These are phyloP conservation scores for Myrmecophaga tridactyla DNA, from an alignment of 2,113 vertebrate species.

Conservation along the genomic window DNA sequence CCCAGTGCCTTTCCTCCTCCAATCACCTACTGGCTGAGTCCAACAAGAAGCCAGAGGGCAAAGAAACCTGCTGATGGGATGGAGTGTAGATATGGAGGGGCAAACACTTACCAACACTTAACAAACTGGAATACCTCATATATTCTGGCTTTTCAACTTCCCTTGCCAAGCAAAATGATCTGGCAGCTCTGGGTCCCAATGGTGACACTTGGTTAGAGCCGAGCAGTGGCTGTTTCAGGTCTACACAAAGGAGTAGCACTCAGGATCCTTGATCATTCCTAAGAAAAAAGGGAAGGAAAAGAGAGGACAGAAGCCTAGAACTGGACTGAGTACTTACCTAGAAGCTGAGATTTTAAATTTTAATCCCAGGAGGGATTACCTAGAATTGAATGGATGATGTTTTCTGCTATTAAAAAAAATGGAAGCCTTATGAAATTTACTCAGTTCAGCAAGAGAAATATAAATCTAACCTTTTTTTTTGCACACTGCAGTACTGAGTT, in stretches of 20 bases:
- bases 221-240: not conserved
- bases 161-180: not conserved
- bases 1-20: not conserved
- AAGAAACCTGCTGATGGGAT: not conserved
- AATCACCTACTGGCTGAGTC: not conserved
- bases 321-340: not conserved
- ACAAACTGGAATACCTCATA: not conserved
- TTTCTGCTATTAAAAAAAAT: not conserved
- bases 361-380: not conserved
- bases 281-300: not conserved
- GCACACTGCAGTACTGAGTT: not conserved
- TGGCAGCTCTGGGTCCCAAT: not conserved
- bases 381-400: not conserved
- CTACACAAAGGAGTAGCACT: not conserved
- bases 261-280: not conserved
- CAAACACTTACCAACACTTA: not conserved
- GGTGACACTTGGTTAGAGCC: not conserved
- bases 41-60: not conserved
- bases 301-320: not conserved
- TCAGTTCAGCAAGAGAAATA: constrained; percentile 6
- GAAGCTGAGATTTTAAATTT: not conserved
- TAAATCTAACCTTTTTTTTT: not conserved
- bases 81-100: not conserved
- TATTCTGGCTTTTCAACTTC: not conserved
- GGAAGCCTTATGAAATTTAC: not conserved